Evolutionary conservation across 2,113 vertebrate species (phyloP).

Genomic region (Entelurus aequoreus): DNA sequence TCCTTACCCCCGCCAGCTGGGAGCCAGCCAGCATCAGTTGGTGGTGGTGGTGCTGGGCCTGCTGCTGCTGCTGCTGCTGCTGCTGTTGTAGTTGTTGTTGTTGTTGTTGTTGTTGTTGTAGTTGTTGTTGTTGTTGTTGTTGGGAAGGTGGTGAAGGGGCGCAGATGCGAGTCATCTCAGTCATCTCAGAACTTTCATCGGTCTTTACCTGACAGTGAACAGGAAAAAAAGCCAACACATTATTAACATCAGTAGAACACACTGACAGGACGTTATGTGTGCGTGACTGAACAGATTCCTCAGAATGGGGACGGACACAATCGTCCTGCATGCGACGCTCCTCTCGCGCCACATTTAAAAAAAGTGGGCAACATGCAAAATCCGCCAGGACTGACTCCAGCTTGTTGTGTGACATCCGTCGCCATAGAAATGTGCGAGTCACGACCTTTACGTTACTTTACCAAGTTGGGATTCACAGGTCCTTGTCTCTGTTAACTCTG

Average conservation of each 20-base stretch:
- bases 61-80: constrained; percentile 59
- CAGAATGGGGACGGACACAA: no score
- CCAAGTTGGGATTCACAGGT: no score
- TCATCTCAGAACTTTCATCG: constrained; percentile 72
- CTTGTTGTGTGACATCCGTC: no score
- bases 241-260: neutral
- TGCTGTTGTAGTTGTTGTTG: constrained; percentile 56
- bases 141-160: constrained; percentile 43
- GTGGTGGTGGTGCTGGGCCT: constrained; percentile 81
- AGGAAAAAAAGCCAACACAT: neutral
- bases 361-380: no score
- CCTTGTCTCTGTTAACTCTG: no score
- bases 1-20: constrained; percentile 85
- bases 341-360: no score
- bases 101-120: constrained; percentile 76
- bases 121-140: constrained; percentile 62
- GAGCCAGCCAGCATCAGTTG: constrained; percentile 88
- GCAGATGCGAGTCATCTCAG: constrained; percentile 55
- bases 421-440: no score
- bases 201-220: constrained; percentile 67
- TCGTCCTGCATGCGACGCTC: no score
- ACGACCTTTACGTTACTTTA: no score
- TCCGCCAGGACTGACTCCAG: no score
- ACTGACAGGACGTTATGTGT: neutral
- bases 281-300: no score